Base-by-base conservation (phyloP, 2,113 vertebrate species). In the Oreotrochilus melanogaster region DNA sequence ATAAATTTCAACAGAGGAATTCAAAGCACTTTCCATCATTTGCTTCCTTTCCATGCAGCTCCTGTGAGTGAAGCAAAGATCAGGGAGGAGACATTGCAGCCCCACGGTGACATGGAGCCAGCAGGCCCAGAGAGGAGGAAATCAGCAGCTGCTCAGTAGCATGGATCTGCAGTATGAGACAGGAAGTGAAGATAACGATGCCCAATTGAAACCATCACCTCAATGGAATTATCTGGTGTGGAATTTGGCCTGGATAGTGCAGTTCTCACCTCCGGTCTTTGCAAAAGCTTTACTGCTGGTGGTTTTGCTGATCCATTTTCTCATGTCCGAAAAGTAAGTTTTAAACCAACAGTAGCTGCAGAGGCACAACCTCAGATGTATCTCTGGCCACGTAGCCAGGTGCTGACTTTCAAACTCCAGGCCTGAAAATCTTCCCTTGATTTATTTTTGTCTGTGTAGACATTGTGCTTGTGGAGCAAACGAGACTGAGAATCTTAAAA, bases 141-240 rank as follows among this genome's bases (percentile, higher is more conserved):
- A 89, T 85, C 95, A 91, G 91, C 94, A 92, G 73, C 96, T 83
- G 88, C 91, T 97, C 72, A 60, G 83, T 37, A 86, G 92, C 95
- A 88, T 14, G 0, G 65, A 3, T 1, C 35, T 27, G 93, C 86
- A 81, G 70, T 15, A 39, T 14, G 70, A 75, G 88, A 67, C 86
- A 92, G 89, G 86, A 95, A 96, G 80, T 2, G 48, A 82, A 95
- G 94, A 96, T 96, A 97, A 93, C 1, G 5, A 35, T 93, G 76
- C 61, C 93, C 86, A 81, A 3, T 69, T 75, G 86, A 94, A 95
- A 67, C 48, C 86, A 74, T 61, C 0, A 0, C 91, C 83, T 94
- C 89, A 75, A 33, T 92, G 91, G 94, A 96, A 95, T 97, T 95
- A 95, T 96, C 94, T 93, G 94, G 95, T 95, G 95, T 96, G 93